A percentile compares a stretch with the other conserved stretches of the same genome.
Evolutionary conservation across 2,797 vertebrate genomes (phyloP).

Genomic region (Typhlichthys subterraneus): DNA sequence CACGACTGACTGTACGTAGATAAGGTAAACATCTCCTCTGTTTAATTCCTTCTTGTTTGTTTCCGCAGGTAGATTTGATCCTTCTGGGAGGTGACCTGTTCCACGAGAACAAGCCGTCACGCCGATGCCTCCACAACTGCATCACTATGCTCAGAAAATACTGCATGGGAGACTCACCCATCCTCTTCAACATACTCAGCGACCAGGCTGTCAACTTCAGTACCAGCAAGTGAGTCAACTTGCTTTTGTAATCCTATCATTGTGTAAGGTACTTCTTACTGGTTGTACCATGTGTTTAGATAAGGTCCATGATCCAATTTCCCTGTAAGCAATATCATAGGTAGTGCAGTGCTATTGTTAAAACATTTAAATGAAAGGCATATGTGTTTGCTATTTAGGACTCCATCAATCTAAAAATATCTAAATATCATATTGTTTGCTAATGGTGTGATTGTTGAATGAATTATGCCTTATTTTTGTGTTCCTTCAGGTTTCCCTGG

Average conservation of each 20-base stretch:
- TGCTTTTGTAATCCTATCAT: not conserved
- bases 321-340: no score
- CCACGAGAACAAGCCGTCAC: slow-evolving; percentile 96
- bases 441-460: not conserved
- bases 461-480: not conserved
- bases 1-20: not conserved
- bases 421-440: no score
- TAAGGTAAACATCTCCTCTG: not conserved
- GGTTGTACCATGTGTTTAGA: not conserved
- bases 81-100: slow-evolving; percentile 97
- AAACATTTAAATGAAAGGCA: no score
- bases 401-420: no score
- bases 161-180: slow-evolving; percentile 93
- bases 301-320: no score
- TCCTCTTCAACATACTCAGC: slow-evolving; percentile 92
- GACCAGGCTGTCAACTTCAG: slow-evolving; percentile 96
- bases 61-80: slow-evolving; percentile 92
- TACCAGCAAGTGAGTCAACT: slow-evolving; percentile 86
- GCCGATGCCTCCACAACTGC: slow-evolving; percentile 87
- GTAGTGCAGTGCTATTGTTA: no score
- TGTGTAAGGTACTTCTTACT: not conserved
- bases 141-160: slow-evolving; percentile 87
- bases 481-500: slow-evolving; percentile 89
- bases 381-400: no score
- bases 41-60: not conserved